Conservation (phyloP, 2,888 invertebrate genomes). For the Ophion ellenae region DNA sequence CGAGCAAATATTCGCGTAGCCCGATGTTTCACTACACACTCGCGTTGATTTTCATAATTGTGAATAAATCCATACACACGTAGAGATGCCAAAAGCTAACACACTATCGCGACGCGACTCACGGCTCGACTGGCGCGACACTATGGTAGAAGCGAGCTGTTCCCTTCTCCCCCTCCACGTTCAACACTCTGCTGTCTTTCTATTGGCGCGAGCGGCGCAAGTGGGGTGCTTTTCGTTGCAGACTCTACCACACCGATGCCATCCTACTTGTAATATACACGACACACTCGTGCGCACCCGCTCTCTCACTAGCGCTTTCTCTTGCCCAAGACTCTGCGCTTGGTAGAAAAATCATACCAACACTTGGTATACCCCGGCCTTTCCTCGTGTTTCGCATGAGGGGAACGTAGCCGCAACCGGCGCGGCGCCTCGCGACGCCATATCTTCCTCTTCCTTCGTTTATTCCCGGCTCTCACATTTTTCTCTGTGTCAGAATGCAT, state of each 20-base stretch:
- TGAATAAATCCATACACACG: conserved; percentile 31
- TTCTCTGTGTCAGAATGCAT: conserved; percentile 20
- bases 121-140: conserved; percentile 80
- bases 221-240: conserved; percentile 29
- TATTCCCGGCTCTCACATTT: neutral
- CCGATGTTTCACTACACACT: neutral
- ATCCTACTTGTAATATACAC: neutral
- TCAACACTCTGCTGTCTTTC: conserved; percentile 37
- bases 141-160: conserved; percentile 77
- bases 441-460: conserved; percentile 21
- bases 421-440: conserved; percentile 47
- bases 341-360: conserved; percentile 38
- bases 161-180: conserved; percentile 66
- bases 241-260: neutral
- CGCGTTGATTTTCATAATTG: conserved; percentile 32
- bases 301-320: conserved; percentile 18
- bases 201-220: neutral
- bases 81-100: conserved; percentile 33
- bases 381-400: conserved; percentile 6
- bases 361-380: conserved; percentile 5
- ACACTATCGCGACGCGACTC: conserved; percentile 79
- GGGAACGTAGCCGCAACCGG: conserved; percentile 50
- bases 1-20: neutral
- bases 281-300: neutral
- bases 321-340: conserved; percentile 2